Percentiles rank a stretch among this genome's conserved stretches.
phyloP scores from a whole-genome alignment of 2,888 invertebrate genomes.

The Autographa pulchrina region DNA sequence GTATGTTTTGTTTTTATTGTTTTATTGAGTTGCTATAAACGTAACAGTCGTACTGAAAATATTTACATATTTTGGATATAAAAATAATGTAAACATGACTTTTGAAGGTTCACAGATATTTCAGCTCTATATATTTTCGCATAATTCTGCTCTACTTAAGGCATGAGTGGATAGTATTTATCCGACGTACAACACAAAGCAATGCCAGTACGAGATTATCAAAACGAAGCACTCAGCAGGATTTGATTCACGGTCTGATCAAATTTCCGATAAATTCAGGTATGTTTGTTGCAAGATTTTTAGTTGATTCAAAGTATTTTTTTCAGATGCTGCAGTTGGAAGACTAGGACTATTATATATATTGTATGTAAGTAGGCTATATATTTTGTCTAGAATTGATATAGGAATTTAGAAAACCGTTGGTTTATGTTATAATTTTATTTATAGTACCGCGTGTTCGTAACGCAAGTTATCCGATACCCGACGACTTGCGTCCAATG shows the following conservation, averaged over 20 bases:
- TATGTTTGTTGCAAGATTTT: not conserved
- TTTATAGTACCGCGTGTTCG: too few relatives aligned
- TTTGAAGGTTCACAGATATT: not conserved
- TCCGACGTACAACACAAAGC: not conserved
- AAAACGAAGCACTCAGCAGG: not conserved
- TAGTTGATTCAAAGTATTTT: too few relatives aligned
- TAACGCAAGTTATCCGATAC: too few relatives aligned
- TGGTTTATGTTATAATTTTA: too few relatives aligned
- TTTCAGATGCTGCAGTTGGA: too few relatives aligned
- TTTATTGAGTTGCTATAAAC: conserved; percentile 29
- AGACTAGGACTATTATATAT: too few relatives aligned
- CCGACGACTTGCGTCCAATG: too few relatives aligned
- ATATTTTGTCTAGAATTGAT: too few relatives aligned
- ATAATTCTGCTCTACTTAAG: not conserved
- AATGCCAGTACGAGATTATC: not conserved
- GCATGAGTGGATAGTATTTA: not conserved
- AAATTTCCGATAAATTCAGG: not conserved
- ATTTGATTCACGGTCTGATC: not conserved
- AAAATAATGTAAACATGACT: not conserved
- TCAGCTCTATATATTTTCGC: not conserved
- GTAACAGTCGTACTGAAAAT: conserved; percentile 7
- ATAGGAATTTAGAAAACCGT: too few relatives aligned
- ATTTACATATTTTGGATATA: not conserved
- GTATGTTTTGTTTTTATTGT: not conserved
- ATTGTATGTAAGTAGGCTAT: too few relatives aligned